Percentiles rank a stretch among this genome's conserved stretches.
These are phyloP conservation scores for Argentina silus DNA, from an alignment of 2,797 vertebrate genomes.

Conservation along the genomic window DNA sequence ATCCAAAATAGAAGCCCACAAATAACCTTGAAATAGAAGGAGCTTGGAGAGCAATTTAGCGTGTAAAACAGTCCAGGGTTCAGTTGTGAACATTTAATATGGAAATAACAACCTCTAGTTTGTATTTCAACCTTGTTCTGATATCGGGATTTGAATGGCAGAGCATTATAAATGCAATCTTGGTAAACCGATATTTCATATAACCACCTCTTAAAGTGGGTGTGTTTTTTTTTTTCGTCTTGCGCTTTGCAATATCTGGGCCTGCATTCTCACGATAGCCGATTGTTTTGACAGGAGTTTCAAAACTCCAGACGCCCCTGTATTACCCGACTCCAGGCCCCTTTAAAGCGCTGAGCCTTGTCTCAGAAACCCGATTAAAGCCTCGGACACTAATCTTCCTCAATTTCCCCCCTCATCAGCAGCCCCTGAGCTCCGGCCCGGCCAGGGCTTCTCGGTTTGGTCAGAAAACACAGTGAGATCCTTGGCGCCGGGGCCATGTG, in stretches of 20 bases:
- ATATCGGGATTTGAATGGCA: background rate
- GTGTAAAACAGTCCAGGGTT: constrained; percentile 17
- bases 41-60: constrained; percentile 47
- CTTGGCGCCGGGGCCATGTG: constrained; percentile 53
- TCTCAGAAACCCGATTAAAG: constrained; percentile 59
- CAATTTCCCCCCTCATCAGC: constrained; percentile 52
- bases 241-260: constrained; percentile 16
- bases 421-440: constrained; percentile 17
- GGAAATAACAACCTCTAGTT: background rate
- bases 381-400: constrained; percentile 58
- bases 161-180: background rate
- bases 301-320: constrained; percentile 44
- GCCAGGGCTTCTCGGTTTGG: constrained; percentile 51
- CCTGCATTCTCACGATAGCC: constrained; percentile 55
- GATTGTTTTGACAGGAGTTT: constrained; percentile 74
- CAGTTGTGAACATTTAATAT: constrained; percentile 24
- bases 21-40: constrained; percentile 61
- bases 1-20: constrained; percentile 71
- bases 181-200: constrained; percentile 12
- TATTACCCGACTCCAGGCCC: constrained; percentile 7
- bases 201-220: background rate
- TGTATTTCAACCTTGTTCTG: background rate
- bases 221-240: background rate
- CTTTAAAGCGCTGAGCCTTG: constrained; percentile 43
- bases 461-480: constrained; percentile 46